Evolutionary conservation across 1,140 invertebrate genomes (phyloP).

Genomic region (Drosophila sulfurigaster): DNA sequence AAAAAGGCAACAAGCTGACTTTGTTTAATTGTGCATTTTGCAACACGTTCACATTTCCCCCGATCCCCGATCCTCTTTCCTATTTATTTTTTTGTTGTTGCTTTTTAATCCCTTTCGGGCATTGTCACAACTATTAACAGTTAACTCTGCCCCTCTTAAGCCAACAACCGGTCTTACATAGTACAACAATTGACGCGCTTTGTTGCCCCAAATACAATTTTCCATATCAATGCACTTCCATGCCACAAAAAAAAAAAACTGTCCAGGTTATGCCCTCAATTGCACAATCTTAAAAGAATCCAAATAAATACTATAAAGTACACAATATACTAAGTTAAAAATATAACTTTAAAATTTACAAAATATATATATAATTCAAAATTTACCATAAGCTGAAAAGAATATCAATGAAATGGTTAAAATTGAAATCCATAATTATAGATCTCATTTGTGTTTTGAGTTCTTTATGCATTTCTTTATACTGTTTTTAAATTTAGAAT

Average conservation of each 20-base stretch:
- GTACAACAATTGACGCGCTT: constrained; percentile 26
- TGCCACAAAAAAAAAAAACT: constrained; percentile 13
- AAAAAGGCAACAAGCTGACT: constrained; percentile 33
- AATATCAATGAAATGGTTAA: too few species aligned
- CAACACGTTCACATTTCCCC: constrained; percentile 50
- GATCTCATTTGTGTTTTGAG: too few species aligned
- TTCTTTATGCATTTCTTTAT: too few species aligned
- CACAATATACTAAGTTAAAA: too few species aligned
- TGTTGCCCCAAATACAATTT: constrained; percentile 63
- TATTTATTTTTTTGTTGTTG: constrained; percentile 12
- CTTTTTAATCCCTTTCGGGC: constrained; percentile 57
- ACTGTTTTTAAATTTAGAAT: too few species aligned
- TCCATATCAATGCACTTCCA: constrained; percentile 53
- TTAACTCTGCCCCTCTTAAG: constrained; percentile 13
- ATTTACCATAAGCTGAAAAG: too few species aligned
- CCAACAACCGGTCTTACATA: constrained; percentile 28
- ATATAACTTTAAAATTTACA: too few species aligned
- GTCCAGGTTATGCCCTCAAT: constrained; percentile 16
- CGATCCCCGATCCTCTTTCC: constrained; percentile 16
- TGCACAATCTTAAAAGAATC: constrained; percentile 15
- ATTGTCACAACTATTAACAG: constrained; percentile 8
- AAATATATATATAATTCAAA: too few species aligned
- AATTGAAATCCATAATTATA: too few species aligned
- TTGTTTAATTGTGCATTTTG: constrained; percentile 65
- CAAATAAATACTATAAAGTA: not conserved